Evolutionary conservation across 1,140 invertebrate species (phyloP), one percentile per base, ranked within the genome.

Genomic region (Papilio machaon): DNA sequence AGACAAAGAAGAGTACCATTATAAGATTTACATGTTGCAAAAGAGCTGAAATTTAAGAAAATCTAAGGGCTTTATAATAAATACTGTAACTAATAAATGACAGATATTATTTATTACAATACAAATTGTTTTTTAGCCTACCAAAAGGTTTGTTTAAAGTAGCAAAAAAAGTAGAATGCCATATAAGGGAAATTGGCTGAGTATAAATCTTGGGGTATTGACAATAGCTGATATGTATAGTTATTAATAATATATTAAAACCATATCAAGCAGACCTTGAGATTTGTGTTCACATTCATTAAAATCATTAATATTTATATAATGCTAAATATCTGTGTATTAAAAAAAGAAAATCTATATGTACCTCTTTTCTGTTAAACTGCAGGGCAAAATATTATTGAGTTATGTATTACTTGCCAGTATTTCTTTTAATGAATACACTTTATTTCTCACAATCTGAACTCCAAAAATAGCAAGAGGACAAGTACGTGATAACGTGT

Each of bases 401-500:
- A 38, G 30, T 35, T 60, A 38, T 38, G 52, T 38, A 58, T 38
- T n/a, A 46, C 75, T 17, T 78, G 52, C 11, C 23, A 77, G 35
- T 78, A 38, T 17, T 43, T 19, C 52, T 43, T 43, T 78, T 38
- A 78, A 60, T 58, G 7, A 58, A 60, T 6, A 38, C 75, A 78
- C 75, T 78, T 43, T 78, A 58, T 9, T 52, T 74, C 64, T 43
- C 38, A 43, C 38, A 83, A 79, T 80, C 79, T 79, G 77, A 80
- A 67, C 79, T 83, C 85, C 87, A 88, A 86, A 88, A 87, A 87
- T 88, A 88, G 86, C 82, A 80, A 60, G 64, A 67, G 35, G 81
- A 81, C 58, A 73, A 79, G 52, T 67, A 74, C 73, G 80, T 85
- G 83, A 80, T 85, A 83, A 85, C 80, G 75, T 78, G 70, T 80